Evolutionary conservation across 2,113 vertebrate genomes (phyloP).

Genomic region (Triplophysa dalaica): DNA sequence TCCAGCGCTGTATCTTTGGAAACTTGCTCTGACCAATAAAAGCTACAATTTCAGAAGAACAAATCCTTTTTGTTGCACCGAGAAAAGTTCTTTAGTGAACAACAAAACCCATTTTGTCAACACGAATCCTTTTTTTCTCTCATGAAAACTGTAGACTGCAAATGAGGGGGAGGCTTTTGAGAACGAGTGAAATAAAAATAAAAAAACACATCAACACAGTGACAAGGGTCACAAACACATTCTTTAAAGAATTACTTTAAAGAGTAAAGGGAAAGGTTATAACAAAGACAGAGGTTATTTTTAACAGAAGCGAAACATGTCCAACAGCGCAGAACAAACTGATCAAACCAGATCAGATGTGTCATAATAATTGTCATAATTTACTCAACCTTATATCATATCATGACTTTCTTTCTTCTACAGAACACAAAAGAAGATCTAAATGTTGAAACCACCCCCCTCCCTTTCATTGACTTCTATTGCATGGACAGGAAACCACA

Average conservation of each 20-base stretch:
- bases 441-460: no score
- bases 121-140: no score
- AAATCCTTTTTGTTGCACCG: neutral
- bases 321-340: neutral
- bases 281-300: neutral
- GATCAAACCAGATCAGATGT: neutral
- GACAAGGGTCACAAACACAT: neutral
- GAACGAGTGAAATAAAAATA: neutral
- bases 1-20: no score
- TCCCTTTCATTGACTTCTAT: no score
- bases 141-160: neutral
- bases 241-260: slow-evolving; percentile 53
- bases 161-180: neutral
- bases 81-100: neutral
- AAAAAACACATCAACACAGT: neutral
- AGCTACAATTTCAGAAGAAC: neutral
- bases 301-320: neutral
- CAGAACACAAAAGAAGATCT: no score
- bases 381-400: no score
- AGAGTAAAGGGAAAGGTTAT: neutral
- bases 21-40: neutral
- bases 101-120: slow-evolving; percentile 1
- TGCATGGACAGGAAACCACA: no score
- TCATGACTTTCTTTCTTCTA: no score
- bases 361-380: no score